Evolutionary conservation across 2,797 vertebrate species (phyloP).

Genomic region (Urocyon cinereoargenteus): DNA sequence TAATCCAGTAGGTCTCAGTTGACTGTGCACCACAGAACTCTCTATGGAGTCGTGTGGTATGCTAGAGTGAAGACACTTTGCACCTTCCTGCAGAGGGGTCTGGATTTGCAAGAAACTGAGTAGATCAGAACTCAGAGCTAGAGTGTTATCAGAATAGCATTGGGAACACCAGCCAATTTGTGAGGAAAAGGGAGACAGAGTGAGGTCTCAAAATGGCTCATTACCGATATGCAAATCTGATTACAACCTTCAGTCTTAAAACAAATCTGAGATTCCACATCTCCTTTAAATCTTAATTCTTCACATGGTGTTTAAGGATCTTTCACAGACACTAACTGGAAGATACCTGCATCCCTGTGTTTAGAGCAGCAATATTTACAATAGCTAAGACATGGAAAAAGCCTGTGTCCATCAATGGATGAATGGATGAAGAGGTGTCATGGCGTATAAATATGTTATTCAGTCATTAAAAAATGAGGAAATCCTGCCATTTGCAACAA

Average conservation of each 20-base stretch:
- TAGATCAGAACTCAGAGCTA: not conserved
- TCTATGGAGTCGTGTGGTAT: not conserved
- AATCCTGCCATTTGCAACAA: not conserved
- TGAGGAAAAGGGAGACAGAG: not conserved
- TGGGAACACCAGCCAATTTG: not conserved
- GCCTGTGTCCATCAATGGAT: not conserved
- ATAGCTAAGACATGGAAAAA: not conserved
- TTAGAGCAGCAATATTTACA: not conserved
- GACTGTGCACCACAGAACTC: not conserved
- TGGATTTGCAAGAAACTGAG: not conserved
- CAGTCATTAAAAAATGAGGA: not conserved
- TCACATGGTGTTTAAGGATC: not conserved
- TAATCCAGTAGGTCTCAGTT: not conserved
- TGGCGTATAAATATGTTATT: fast-evolving
- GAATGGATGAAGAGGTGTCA: not conserved
- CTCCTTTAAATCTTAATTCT: not conserved
- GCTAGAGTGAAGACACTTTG: not conserved
- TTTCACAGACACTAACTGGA: not conserved
- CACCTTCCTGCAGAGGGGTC: not conserved
- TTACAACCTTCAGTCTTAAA: not conserved
- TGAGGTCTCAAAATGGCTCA: not conserved
- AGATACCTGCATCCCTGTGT: not conserved
- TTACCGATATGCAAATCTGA: not conserved
- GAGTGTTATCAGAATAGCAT: not conserved
- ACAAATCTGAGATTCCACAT: not conserved